Conservation (phyloP, 2,888 invertebrate genomes). For the Lymantria monacha region DNA sequence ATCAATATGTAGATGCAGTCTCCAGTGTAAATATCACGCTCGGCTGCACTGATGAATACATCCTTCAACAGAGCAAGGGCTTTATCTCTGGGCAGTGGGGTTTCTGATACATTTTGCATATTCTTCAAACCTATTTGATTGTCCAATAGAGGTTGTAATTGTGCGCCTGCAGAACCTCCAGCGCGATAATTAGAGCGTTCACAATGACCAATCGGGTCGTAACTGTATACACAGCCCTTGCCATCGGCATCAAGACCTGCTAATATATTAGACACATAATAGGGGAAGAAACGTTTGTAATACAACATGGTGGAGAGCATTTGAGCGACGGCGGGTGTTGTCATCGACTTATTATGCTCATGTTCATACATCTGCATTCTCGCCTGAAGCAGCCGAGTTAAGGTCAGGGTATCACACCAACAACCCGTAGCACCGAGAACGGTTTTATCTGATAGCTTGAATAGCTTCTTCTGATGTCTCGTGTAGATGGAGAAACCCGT, state of each 20-base stretch:
- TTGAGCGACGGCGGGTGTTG: constrained; percentile 95
- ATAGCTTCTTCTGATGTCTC: constrained; percentile 93
- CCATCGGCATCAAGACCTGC: constrained; percentile 97
- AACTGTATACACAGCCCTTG: constrained; percentile 96
- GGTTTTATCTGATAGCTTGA: constrained; percentile 89
- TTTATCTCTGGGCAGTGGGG: constrained; percentile 88
- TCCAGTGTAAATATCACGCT: constrained; percentile 98
- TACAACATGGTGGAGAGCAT: constrained; percentile 98
- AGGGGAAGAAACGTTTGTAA: constrained; percentile 98
- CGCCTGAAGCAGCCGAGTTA: constrained; percentile 91
- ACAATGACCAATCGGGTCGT: constrained; percentile 98
- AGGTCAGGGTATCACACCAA: constrained; percentile 97
- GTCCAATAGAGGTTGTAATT: constrained; percentile 97
- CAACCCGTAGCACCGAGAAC: constrained; percentile 98
- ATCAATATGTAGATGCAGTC: constrained; percentile 93
- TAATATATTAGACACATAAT: constrained; percentile 96
- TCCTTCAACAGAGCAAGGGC: constrained; percentile 95
- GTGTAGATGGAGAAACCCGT: constrained; percentile 95
- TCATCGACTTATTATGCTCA: constrained; percentile 96
- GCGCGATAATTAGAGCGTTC: constrained; percentile 93
- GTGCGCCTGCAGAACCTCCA: constrained; percentile 93
- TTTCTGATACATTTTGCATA: constrained; percentile 86
- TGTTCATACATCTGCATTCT: constrained; percentile 97
- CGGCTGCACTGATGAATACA: constrained; percentile 98
- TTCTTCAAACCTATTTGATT: constrained; percentile 97